phyloP scores from a whole-genome alignment of 92 coral and sea anemone genomes.

The Zoanthus sansibaricus region DNA sequence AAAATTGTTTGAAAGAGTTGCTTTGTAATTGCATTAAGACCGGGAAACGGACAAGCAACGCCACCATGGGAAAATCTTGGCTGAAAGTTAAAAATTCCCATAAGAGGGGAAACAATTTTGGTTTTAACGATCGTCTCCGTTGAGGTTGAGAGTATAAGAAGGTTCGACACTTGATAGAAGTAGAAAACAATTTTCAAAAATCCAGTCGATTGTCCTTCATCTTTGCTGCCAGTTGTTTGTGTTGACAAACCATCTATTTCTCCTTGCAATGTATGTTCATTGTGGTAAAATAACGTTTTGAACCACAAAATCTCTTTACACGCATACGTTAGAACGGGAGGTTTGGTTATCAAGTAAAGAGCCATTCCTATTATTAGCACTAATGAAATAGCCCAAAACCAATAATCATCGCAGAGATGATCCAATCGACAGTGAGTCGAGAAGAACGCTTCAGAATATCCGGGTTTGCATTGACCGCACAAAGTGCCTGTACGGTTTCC shows the following conservation, averaged over 20 bases:
- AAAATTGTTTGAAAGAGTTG: slow-evolving; percentile 44
- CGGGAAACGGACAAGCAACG: slow-evolving; percentile 65
- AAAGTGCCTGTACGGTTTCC: slow-evolving; percentile 65
- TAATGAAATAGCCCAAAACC: slow-evolving; percentile 61
- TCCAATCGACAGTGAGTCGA: slow-evolving; percentile 53
- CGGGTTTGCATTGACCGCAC: slow-evolving; percentile 66
- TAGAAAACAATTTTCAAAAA: slow-evolving; percentile 61
- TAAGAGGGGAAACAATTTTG: slow-evolving; percentile 42
- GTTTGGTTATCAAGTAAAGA: slow-evolving; percentile 49
- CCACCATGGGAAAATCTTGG: slow-evolving; percentile 29
- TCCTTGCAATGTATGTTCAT: too few relatives aligned
- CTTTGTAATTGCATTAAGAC: slow-evolving; percentile 59
- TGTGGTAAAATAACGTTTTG: background rate
- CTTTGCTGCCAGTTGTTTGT: background rate
- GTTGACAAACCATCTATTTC: too few relatives aligned
- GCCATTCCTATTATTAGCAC: slow-evolving; percentile 37
- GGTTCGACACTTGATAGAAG: slow-evolving; percentile 61
- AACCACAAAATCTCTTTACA: slow-evolving; percentile 45
- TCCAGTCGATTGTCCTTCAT: slow-evolving; percentile 39
- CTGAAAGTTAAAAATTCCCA: slow-evolving; percentile 64
- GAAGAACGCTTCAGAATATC: slow-evolving; percentile 56
- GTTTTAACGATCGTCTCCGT: slow-evolving; percentile 1
- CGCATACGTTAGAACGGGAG: slow-evolving; percentile 47
- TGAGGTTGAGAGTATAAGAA: slow-evolving; percentile 27
- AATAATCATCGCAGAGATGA: slow-evolving; percentile 50